Evolutionary conservation across 2,797 vertebrate species (phyloP).

Genomic region (Sphaeramia orbicularis): DNA sequence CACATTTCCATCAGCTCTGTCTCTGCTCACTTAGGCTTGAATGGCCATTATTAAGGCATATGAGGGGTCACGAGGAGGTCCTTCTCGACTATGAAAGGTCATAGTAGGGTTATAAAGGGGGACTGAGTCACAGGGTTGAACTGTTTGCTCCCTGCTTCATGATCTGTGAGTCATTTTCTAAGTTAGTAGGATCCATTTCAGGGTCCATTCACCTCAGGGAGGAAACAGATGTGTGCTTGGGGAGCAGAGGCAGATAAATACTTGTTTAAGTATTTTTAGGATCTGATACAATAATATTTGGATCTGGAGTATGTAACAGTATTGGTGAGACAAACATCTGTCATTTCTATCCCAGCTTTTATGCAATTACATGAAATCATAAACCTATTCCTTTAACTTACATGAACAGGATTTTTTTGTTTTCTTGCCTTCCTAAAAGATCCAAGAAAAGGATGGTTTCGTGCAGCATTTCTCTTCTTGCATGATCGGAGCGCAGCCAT

Average conservation of each 20-base stretch:
- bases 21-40: constrained; percentile 57
- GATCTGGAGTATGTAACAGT: background rate
- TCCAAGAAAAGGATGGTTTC: too few species aligned
- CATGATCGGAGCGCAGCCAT: constrained; percentile 19
- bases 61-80: constrained; percentile 67
- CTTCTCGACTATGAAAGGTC: constrained; percentile 59
- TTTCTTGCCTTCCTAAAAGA: too few species aligned
- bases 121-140: constrained; percentile 71
- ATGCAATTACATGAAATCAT: background rate
- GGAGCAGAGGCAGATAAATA: constrained; percentile 58
- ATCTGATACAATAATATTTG: constrained; percentile 20
- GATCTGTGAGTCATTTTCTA: constrained; percentile 74
- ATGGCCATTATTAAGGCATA: constrained; percentile 60
- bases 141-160: constrained; percentile 53
- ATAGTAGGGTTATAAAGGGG: constrained; percentile 54
- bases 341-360: too few species aligned
- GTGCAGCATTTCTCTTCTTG: background rate
- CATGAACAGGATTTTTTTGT: too few species aligned
- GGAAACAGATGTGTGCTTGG: constrained; percentile 71
- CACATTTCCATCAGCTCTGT: constrained; percentile 66
- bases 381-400: too few species aligned
- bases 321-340: too few species aligned
- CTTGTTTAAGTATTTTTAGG: constrained; percentile 45
- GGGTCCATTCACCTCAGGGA: constrained; percentile 68
- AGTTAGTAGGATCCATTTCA: constrained; percentile 76